A percentile compares a stretch with the other conserved stretches of the same genome.
These are phyloP conservation scores for Phengaris alcon DNA, from an alignment of 2,888 invertebrate genomes.

Conservation along the genomic window DNA sequence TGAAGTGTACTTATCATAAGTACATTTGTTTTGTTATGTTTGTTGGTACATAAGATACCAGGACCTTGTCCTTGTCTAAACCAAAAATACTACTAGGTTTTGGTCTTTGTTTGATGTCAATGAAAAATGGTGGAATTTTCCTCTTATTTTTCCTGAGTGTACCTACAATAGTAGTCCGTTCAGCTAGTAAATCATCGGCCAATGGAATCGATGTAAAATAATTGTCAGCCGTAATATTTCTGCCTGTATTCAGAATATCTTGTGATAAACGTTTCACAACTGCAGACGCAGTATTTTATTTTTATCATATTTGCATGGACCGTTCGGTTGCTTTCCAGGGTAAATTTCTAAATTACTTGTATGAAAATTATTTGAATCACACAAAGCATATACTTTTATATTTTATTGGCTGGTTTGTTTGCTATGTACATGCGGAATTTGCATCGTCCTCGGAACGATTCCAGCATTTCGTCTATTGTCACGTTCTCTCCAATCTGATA, in stretches of 20 bases:
- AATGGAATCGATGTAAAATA: not conserved
- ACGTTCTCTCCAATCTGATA: constrained; percentile 32
- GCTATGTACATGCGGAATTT: constrained; percentile 31
- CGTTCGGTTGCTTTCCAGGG: not conserved
- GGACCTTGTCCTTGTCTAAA: no score
- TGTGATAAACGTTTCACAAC: not conserved
- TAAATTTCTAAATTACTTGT: constrained; percentile 18
- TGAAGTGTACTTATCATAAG: no score
- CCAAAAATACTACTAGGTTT: no score
- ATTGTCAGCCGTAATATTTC: not conserved
- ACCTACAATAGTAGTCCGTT: no score
- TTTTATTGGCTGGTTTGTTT: constrained; percentile 29
- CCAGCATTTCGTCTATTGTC: constrained; percentile 36
- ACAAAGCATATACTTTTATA: constrained; percentile 28
- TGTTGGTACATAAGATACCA: no score
- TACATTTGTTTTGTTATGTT: no score
- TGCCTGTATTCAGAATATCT: not conserved
- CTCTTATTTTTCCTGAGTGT: no score
- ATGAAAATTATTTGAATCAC: constrained; percentile 27
- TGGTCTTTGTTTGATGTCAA: no score
- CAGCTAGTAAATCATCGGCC: not conserved
- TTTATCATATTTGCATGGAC: not conserved
- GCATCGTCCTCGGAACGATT: constrained; percentile 37
- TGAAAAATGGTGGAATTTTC: no score
- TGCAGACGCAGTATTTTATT: not conserved